These are phyloP conservation scores for Synchiropus splendidus DNA, from an alignment of 2,113 vertebrate genomes.

Conservation along the genomic window DNA sequence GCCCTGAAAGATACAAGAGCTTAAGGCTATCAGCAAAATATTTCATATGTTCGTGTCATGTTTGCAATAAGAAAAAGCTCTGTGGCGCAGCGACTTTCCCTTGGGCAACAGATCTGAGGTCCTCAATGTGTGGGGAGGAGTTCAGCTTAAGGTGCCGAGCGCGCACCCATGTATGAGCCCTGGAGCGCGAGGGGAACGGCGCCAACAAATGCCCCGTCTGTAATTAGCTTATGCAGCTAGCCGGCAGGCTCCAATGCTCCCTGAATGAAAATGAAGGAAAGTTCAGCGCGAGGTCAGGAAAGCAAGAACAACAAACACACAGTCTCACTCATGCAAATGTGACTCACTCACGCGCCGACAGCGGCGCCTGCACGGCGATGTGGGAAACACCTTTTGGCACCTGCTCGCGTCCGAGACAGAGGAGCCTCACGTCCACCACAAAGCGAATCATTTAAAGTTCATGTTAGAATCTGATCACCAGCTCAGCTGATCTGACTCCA, in stretches of 20 bases:
- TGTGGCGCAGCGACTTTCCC: no score
- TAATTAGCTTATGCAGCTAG: conserved; percentile 42
- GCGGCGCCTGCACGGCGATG: background rate
- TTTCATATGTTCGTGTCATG: no score
- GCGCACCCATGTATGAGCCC: conserved; percentile 9
- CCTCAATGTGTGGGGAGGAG: conserved; percentile 1
- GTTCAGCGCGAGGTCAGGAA: conserved; percentile 39
- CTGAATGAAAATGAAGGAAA: conserved; percentile 26
- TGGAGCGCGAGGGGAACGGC: conserved; percentile 2
- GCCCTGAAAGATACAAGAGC: no score
- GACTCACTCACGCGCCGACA: conserved; percentile 20
- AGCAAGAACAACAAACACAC: conserved; percentile 11
- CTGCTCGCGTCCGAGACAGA: no score
- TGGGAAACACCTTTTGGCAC: no score
- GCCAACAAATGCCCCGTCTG: conserved; percentile 24
- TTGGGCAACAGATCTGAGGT: no score
- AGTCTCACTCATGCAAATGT: background rate
- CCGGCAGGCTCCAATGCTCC: conserved; percentile 10
- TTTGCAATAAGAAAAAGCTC: no score
- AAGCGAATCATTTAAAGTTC: no score
- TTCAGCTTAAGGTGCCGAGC: conserved; percentile 2
- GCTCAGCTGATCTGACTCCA: no score
- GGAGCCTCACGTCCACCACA: no score
- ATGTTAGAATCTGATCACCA: no score
- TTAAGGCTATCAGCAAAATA: no score